Evolutionary conservation across 2,113 vertebrate species (phyloP).

Genomic region (Perca flavescens): DNA sequence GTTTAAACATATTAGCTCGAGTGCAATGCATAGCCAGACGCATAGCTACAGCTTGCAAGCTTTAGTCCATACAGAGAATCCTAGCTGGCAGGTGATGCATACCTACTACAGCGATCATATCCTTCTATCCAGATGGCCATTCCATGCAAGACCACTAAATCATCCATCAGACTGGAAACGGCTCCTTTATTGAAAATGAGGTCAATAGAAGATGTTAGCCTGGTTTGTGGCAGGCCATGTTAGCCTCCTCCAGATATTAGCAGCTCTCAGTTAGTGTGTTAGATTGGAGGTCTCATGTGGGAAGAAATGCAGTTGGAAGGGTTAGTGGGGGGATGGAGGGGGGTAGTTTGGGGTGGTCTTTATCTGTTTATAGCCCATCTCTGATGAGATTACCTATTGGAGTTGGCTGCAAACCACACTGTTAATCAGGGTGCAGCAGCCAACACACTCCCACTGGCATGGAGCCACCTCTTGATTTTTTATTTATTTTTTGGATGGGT

Average conservation of each 20-base stretch:
- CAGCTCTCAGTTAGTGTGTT: conserved; percentile 60
- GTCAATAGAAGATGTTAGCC: conserved; percentile 89
- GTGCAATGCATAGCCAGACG: conserved; percentile 19
- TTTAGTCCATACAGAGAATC: conserved; percentile 35
- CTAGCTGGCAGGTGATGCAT: conserved; percentile 72
- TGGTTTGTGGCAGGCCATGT: conserved; percentile 70
- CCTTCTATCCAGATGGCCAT: conserved; percentile 82
- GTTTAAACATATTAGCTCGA: conserved; percentile 49
- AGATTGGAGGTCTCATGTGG: conserved; percentile 70
- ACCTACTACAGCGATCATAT: conserved; percentile 79
- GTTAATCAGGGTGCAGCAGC: conserved; percentile 84
- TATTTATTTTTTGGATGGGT: conserved; percentile 3
- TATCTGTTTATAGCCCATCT: conserved; percentile 84
- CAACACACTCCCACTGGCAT: conserved; percentile 87
- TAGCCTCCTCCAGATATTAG: conserved; percentile 85
- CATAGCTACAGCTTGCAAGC: conserved; percentile 39
- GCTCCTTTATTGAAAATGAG: conserved; percentile 88
- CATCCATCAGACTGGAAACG: conserved; percentile 83
- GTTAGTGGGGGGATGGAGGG: conserved; percentile 17
- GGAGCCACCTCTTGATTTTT: conserved; percentile 76
- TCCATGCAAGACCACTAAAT: conserved; percentile 84
- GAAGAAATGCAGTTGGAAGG: conserved; percentile 65
- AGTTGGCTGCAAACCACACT: conserved; percentile 83
- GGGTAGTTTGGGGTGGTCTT: conserved; percentile 81
- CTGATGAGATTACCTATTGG: conserved; percentile 88